Percentiles rank a stretch among this genome's conserved stretches.
phyloP scores from a whole-genome alignment of 2,113 vertebrate species.

The Neolamprologus caudopunctatus region DNA sequence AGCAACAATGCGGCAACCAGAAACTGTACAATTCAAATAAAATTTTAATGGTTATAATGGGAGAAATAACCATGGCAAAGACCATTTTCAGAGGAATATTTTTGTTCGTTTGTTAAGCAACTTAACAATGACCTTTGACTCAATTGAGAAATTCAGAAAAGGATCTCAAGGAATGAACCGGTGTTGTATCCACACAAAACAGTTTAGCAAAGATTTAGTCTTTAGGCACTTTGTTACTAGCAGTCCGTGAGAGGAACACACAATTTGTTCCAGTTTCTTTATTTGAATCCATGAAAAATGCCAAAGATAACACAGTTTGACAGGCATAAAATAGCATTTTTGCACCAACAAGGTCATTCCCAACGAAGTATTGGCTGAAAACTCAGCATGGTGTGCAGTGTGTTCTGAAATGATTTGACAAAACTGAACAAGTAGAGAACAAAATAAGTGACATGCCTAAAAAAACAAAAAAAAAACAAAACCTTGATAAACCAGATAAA shows the following conservation, averaged over 20 bases:
- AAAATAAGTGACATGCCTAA: not conserved
- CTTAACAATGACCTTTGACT: not conserved
- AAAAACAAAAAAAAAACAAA: accelerated
- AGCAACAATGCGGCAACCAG: not conserved
- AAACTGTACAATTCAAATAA: not conserved
- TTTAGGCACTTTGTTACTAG: not conserved
- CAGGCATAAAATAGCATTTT: not conserved
- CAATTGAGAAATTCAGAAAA: not conserved
- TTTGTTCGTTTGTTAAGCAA: not conserved
- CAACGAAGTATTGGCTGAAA: not conserved
- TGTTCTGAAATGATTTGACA: not conserved
- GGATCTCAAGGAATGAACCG: not conserved
- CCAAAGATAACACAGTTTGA: not conserved
- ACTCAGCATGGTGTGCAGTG: not conserved
- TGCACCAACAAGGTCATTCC: not conserved
- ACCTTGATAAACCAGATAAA: not conserved
- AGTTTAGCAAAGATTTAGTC: not conserved
- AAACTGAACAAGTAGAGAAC: not conserved
- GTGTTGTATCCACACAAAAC: not conserved
- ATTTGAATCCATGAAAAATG: not conserved
- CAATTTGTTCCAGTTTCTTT: not conserved
- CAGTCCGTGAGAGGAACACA: not conserved
- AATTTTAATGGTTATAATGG: not conserved
- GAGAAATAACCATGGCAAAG: not conserved
- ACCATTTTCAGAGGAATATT: not conserved